phyloP scores from a whole-genome alignment of 2,113 vertebrate species.

The Cavia aperea region DNA sequence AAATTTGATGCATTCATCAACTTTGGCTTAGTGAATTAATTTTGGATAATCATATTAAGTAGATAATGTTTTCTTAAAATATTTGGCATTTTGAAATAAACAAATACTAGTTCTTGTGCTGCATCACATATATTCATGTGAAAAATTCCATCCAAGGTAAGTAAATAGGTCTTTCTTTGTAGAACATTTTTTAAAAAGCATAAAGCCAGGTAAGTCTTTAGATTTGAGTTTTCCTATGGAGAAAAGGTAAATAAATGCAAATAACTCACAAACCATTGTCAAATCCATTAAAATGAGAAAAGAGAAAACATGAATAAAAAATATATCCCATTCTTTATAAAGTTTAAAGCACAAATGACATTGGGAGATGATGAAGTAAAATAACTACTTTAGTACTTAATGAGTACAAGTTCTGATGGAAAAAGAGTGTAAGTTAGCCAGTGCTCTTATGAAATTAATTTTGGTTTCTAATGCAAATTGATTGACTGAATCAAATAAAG shows the following conservation, averaged over 20 bases:
- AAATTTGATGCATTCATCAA: background rate
- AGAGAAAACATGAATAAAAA: background rate
- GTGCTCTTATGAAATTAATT: background rate
- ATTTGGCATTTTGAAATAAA: background rate
- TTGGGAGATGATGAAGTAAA: background rate
- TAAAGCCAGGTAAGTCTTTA: constrained; percentile 74
- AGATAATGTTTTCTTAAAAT: background rate
- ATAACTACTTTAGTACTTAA: background rate
- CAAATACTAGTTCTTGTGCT: constrained; percentile 71
- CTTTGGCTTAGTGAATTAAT: background rate
- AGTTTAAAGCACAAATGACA: background rate
- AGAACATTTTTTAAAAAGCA: constrained; percentile 83
- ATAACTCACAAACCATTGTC: background rate
- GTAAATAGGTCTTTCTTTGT: constrained; percentile 82
- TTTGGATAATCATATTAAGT: background rate
- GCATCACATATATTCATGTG: constrained; percentile 77
- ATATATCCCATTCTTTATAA: background rate
- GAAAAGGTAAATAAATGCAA: constrained; percentile 56
- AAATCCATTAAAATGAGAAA: background rate
- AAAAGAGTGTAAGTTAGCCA: background rate
- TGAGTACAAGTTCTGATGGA: background rate
- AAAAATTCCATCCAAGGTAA: constrained; percentile 78
- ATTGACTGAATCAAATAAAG: background rate
- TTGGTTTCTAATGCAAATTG: background rate
- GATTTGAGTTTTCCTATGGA: constrained; percentile 79